Conservation (phyloP, 2,888 invertebrate species). For the Tipula helvola region DNA sequence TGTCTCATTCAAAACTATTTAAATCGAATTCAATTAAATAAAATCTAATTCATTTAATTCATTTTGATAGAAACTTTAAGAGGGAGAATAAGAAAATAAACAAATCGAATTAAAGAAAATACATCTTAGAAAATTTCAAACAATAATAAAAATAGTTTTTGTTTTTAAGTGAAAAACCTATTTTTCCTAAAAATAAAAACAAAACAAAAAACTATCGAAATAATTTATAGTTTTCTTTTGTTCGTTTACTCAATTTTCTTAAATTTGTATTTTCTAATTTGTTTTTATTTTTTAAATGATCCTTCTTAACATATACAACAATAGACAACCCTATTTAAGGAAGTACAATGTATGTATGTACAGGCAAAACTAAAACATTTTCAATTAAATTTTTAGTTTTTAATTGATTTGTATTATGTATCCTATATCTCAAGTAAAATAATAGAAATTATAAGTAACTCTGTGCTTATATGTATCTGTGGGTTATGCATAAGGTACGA, state of each 20-base stretch:
- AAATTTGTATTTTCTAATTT: background rate
- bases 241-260: background rate
- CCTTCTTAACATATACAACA: background rate
- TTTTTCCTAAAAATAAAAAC: background rate
- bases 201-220: background rate
- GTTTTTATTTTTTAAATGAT: background rate
- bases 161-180: background rate
- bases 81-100: background rate
- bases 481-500: background rate
- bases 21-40: background rate
- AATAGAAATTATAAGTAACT: background rate
- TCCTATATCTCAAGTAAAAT: background rate
- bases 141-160: background rate
- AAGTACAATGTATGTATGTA: background rate
- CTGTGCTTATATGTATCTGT: background rate
- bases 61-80: background rate
- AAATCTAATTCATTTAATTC: background rate
- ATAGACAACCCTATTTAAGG: background rate
- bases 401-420: background rate
- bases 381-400: background rate
- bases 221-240: background rate
- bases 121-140: background rate
- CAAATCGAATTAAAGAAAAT: background rate
- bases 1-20: background rate
- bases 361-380: background rate